These are phyloP conservation scores for Cherax destructor DNA, from an alignment of 1,140 invertebrate genomes.

Conservation along the genomic window DNA sequence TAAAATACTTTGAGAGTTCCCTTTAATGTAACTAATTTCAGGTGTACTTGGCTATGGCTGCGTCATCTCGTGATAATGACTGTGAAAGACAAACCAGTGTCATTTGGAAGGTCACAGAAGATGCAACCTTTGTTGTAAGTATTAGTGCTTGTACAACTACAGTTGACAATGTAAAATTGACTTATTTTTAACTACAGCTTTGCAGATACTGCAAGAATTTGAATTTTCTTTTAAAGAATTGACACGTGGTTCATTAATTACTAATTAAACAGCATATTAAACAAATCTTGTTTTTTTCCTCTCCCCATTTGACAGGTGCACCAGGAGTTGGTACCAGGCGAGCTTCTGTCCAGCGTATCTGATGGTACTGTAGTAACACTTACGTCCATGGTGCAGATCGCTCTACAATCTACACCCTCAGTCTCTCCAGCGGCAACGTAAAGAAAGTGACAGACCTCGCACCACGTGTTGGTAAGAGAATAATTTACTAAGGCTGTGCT, in stretches of 20 bases:
- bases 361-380: not conserved
- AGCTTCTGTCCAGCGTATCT: not conserved
- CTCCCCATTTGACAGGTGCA: not conserved
- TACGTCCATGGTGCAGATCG: not conserved
- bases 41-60: slow-evolving; percentile 22
- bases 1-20: too few species aligned
- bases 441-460: not conserved
- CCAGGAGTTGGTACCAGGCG: not conserved
- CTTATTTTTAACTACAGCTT: too few species aligned
- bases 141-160: too few species aligned
- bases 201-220: too few species aligned
- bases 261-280: too few species aligned
- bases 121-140: not conserved
- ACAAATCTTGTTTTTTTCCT: too few species aligned
- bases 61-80: not conserved
- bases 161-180: too few species aligned
- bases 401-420: not conserved
- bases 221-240: too few species aligned
- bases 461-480: not conserved
- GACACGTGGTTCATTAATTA: too few species aligned
- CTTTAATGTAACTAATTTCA: not conserved
- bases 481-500: too few species aligned
- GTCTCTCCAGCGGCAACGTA: not conserved
- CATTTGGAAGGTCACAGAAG: slow-evolving; percentile 4
- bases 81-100: not conserved